A percentile compares a stretch with the other conserved stretches of the same genome.
phyloP scores from a whole-genome alignment of 2,888 invertebrate genomes.

The Rhyacophila evoluta region DNA sequence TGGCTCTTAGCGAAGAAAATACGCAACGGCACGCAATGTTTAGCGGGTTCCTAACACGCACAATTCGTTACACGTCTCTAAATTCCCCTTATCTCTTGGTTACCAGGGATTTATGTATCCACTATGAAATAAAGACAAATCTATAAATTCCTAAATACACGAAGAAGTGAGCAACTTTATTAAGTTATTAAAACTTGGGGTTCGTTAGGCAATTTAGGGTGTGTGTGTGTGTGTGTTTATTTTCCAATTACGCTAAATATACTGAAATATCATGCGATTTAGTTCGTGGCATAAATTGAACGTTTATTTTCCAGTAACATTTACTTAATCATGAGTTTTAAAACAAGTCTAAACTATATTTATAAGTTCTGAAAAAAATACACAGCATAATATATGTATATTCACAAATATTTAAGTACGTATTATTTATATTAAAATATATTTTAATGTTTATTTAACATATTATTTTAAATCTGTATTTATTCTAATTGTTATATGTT shows the following conservation, averaged over 20 bases:
- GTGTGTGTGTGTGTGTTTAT: constrained; percentile 15
- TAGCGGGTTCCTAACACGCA: constrained; percentile 29
- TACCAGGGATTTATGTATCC: constrained; percentile 34
- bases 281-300: constrained; percentile 1
- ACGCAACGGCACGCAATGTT: constrained; percentile 22
- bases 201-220: constrained; percentile 28
- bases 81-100: constrained; percentile 27
- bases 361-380: background rate
- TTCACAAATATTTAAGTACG: too few species aligned
- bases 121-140: constrained; percentile 42
- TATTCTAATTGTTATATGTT: too few species aligned
- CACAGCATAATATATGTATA: too few species aligned
- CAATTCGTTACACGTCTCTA: constrained; percentile 30
- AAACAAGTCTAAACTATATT: background rate
- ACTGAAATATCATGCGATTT: constrained; percentile 15
- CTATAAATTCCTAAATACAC: constrained; percentile 34
- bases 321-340: background rate
- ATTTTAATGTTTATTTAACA: too few species aligned
- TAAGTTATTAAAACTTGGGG: constrained; percentile 41
- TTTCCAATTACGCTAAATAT: constrained; percentile 16
- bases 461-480: too few species aligned
- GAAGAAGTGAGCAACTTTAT: constrained; percentile 31
- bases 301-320: background rate
- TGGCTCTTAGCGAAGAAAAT: constrained; percentile 25
- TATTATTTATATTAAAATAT: too few species aligned